Evolutionary conservation across 2,888 invertebrate species (phyloP).

Genomic region (Melanophora roralis): DNA sequence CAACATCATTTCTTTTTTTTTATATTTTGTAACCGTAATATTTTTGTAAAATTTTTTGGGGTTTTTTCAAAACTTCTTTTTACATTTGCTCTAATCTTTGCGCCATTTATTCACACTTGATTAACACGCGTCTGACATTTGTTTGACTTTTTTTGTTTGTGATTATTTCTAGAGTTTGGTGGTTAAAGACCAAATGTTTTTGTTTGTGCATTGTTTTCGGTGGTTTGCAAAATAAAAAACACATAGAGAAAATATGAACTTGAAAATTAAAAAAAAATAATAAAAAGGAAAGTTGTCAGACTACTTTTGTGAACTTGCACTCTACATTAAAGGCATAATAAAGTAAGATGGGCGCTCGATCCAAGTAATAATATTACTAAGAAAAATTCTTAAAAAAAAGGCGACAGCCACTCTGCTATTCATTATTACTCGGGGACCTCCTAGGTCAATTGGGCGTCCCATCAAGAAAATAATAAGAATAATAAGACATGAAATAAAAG

Average conservation of each 20-base stretch:
- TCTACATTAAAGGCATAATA: neutral
- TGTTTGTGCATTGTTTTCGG: slow-evolving; percentile 56
- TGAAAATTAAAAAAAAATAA: slow-evolving; percentile 57
- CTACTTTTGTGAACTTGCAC: slow-evolving; percentile 26
- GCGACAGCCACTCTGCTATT: too few species aligned
- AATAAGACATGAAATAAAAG: too few species aligned
- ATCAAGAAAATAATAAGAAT: too few species aligned
- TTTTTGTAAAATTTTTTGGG: slow-evolving; percentile 52
- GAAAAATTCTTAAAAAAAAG: too few species aligned
- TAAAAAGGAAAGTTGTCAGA: slow-evolving; percentile 43
- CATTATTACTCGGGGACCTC: too few species aligned
- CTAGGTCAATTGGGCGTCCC: too few species aligned
- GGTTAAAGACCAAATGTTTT: slow-evolving; percentile 63
- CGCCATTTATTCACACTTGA: slow-evolving; percentile 77
- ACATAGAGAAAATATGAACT: slow-evolving; percentile 50
- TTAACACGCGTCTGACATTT: slow-evolving; percentile 76
- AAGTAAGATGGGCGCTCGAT: too few species aligned
- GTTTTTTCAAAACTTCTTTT: slow-evolving; percentile 56
- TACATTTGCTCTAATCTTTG: slow-evolving; percentile 73
- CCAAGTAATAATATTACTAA: too few species aligned
- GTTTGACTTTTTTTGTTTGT: slow-evolving; percentile 69
- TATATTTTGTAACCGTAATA: slow-evolving; percentile 30
- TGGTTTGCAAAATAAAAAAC: slow-evolving; percentile 37
- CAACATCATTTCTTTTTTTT: slow-evolving; percentile 65
- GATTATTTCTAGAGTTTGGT: slow-evolving; percentile 41